Conservation (phyloP, 2,797 vertebrate genomes). For the Anniella stebbinsi region DNA sequence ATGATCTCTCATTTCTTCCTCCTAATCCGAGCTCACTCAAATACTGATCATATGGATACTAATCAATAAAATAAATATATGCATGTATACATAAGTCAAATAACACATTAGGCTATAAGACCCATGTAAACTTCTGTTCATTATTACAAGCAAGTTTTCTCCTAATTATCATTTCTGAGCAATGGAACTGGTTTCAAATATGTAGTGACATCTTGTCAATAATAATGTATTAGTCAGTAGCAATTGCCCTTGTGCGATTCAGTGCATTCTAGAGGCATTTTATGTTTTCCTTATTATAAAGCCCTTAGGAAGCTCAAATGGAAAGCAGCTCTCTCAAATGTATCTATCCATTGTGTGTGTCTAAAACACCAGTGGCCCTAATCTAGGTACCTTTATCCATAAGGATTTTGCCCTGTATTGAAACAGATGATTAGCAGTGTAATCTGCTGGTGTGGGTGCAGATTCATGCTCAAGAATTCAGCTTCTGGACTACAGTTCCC, state of each 20-base stretch:
- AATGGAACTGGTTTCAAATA: slow-evolving; percentile 24
- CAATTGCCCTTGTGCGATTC: neutral
- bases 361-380: neutral
- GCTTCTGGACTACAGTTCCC: neutral
- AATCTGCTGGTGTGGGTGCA: no score
- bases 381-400: neutral
- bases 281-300: neutral
- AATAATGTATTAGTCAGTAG: slow-evolving; percentile 18
- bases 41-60: neutral
- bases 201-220: slow-evolving; percentile 25
- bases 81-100: neutral
- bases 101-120: neutral
- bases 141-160: neutral
- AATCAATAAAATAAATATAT: neutral
- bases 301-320: neutral
- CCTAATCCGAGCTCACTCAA: neutral
- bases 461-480: neutral
- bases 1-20: neutral
- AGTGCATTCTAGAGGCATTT: neutral
- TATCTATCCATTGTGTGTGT: neutral
- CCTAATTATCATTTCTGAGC: neutral
- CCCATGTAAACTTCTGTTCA: no score
- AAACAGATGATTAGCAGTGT: neutral
- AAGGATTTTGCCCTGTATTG: neutral
- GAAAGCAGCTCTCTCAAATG: neutral